Percentiles rank a stretch among this genome's conserved stretches.
Evolutionary conservation across 2,113 vertebrate genomes (phyloP).

Genomic region (Neofelis nebulosa): DNA sequence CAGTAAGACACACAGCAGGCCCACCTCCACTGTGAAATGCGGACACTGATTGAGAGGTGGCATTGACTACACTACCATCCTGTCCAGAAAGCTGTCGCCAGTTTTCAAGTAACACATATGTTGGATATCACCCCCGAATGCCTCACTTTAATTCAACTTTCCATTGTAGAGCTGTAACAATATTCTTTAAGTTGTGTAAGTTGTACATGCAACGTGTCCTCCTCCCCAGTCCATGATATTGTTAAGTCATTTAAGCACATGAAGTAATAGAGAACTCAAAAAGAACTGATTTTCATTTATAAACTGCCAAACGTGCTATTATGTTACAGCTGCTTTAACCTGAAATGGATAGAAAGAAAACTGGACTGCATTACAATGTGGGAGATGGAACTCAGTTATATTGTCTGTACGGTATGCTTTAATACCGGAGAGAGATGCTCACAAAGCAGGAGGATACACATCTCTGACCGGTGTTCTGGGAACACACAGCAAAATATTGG

Average conservation of each 20-base stretch:
- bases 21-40: not conserved
- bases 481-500: not conserved
- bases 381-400: not conserved
- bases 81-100: not conserved
- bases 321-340: not conserved
- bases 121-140: not conserved
- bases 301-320: not conserved
- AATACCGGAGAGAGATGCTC: not conserved
- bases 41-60: not conserved
- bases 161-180: not conserved
- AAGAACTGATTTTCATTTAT: not conserved
- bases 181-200: not conserved
- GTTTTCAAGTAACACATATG: not conserved
- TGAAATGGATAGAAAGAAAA: not conserved
- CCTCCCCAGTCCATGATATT: not conserved
- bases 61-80: rapidly evolving
- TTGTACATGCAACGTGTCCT: not conserved
- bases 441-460: not conserved
- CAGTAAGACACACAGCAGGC: not conserved
- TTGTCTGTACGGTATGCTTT: not conserved
- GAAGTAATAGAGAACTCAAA: not conserved
- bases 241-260: not conserved
- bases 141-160: not conserved
- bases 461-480: not conserved
- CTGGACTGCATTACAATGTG: not conserved